Base-by-base conservation (phyloP, 2,113 vertebrate species). In the Prunella fulvescens region DNA sequence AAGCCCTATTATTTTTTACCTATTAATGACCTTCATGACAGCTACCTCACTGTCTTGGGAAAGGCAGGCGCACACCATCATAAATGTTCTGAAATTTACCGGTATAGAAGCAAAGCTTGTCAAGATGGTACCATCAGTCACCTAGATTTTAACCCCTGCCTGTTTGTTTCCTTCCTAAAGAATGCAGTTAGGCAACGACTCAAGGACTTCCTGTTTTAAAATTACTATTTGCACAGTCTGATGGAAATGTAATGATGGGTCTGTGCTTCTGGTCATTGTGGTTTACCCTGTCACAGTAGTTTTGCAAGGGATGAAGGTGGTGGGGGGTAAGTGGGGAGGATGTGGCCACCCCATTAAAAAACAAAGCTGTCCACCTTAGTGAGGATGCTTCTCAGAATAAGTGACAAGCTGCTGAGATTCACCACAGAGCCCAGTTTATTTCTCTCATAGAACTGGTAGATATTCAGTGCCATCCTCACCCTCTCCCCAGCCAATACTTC, bases 241-340 rank as follows among this genome's bases (percentile, higher is more conserved):
- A 81, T 74, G 88, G 67, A 92, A 94, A 74, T 25, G 39, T 96
- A 97, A 97, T 95, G 85, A 97, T 74, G 69, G 95, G 93, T 93
- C 80, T 94, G 73, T 67, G 88, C 76, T 81, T 47, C 76, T 94
- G 79, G 71, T 92, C 90, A 93, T 90, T 94, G 93, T 67, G 76
- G 93, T 69, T 90, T 94, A 71, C 37, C 22, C 76, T 60, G 67
- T 86, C 85, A 65, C 60, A 81, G 85, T 14, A 94, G 79, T 80
- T 90, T 90, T 86, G 56, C 74, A 94, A 93, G 87, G 29, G 67
- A 74, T 4, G 22, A 88, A 92, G 82, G 48, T 0, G 0, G 35
- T 37, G 33, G 35, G 78, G 87, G 58, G 54, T 82, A 92, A 77
- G 61, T 37, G 20, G 54, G 73, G 70, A 94, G 95, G 95, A 96